Percentiles rank a stretch among this genome's conserved stretches.
phyloP scores from a whole-genome alignment of 1,140 invertebrate genomes.

The Macrosteles quadrilineatus region DNA sequence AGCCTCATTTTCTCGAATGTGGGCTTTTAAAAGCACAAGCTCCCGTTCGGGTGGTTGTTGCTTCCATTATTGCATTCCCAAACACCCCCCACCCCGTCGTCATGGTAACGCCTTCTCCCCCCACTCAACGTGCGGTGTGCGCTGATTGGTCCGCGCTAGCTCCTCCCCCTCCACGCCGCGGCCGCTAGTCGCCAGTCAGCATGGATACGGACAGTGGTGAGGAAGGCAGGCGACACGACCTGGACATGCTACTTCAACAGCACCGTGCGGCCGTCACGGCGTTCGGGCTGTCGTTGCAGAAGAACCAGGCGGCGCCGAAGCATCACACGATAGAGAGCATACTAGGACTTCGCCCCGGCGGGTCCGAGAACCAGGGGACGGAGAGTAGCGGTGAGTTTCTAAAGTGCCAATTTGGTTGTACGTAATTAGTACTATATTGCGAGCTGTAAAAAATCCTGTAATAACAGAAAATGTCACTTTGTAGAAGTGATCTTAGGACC shows the following conservation, averaged over 20 bases:
- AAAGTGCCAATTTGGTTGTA: too few relatives aligned
- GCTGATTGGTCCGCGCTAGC: constrained; percentile 20
- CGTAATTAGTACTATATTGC: too few relatives aligned
- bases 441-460: too few relatives aligned
- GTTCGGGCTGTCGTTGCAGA: constrained; percentile 14
- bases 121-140: neutral
- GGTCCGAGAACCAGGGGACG: neutral
- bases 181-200: neutral
- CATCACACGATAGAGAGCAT: constrained; percentile 41
- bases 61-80: constrained; percentile 35
- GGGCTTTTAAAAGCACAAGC: constrained; percentile 31
- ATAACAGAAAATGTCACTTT: too few relatives aligned
- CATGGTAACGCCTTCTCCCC: constrained; percentile 21
- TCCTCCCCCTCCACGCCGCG: constrained; percentile 13
- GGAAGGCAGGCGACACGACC: constrained; percentile 29
- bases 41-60: constrained; percentile 29
- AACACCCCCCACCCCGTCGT: constrained; percentile 25
- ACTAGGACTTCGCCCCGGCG: constrained; percentile 31
- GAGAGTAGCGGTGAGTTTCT: constrained; percentile 42
- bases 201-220: constrained; percentile 37
- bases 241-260: constrained; percentile 36
- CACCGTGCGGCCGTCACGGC: constrained; percentile 38
- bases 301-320: constrained; percentile 32
- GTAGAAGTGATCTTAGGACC: too few relatives aligned
- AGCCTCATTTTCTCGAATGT: neutral